phyloP scores from a whole-genome alignment of 92 coral and sea anemone species.

The Nematostella vectensis region DNA sequence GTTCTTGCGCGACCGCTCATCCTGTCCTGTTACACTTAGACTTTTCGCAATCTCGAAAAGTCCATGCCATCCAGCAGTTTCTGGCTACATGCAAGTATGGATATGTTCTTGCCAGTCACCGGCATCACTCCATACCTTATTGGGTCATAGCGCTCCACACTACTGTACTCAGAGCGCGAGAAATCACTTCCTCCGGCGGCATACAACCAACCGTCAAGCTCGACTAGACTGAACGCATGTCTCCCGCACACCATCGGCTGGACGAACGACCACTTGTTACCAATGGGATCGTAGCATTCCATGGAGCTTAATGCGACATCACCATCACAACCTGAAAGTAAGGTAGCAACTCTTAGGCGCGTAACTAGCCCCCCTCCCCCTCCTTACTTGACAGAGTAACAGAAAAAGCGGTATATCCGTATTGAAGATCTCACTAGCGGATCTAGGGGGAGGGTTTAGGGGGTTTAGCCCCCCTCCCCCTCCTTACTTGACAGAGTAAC shows the following conservation, averaged over 20 bases:
- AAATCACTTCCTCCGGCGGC: slow-evolving; percentile 98
- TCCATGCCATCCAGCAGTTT: too few species aligned
- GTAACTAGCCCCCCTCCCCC: too few species aligned
- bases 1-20: too few species aligned
- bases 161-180: slow-evolving; percentile 82
- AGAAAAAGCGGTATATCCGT: too few species aligned
- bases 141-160: slow-evolving; percentile 95
- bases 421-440: too few species aligned
- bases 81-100: background rate
- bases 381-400: too few species aligned
- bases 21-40: too few species aligned
- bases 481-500: too few species aligned
- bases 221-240: slow-evolving; percentile 95
- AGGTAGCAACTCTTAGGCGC: background rate
- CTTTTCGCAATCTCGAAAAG: too few species aligned
- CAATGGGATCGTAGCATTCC: slow-evolving; percentile 73
- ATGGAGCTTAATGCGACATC: slow-evolving; percentile 87
- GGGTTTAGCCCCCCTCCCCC: too few species aligned
- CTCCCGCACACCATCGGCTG: slow-evolving; percentile 85
- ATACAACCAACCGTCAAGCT: slow-evolving; percentile 95
- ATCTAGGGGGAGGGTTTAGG: too few species aligned
- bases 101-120: background rate
- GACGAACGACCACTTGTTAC: slow-evolving; percentile 76
- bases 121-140: too few species aligned
- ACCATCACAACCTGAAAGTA: slow-evolving; percentile 85